Evolutionary conservation across 2,888 invertebrate species (phyloP).

Genomic region (Spatulosminthurus flaviceps): DNA sequence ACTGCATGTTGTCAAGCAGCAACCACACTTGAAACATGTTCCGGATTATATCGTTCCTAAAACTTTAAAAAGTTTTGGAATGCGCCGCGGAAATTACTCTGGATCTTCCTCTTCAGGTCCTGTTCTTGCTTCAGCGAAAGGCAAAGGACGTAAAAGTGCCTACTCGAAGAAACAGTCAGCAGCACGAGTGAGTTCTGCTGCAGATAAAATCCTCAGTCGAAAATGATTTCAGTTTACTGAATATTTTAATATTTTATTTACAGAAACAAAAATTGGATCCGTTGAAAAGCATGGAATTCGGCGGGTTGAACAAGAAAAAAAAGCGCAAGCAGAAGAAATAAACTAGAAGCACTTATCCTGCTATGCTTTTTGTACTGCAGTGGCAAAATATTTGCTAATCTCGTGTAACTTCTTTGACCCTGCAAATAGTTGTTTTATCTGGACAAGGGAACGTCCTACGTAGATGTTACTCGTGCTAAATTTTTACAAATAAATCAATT

Average conservation of each 20-base stretch:
- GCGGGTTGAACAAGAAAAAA: constrained; percentile 69
- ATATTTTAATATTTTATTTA: constrained; percentile 62
- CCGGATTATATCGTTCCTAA: constrained; percentile 91
- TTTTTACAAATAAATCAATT: too few relatives aligned
- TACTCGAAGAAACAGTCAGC: constrained; percentile 46
- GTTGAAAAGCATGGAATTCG: constrained; percentile 74
- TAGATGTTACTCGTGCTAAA: too few relatives aligned
- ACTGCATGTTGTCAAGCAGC: constrained; percentile 82
- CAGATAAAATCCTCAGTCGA: too few relatives aligned
- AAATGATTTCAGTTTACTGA: background rate
- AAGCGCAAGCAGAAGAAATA: constrained; percentile 35
- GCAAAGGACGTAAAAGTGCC: constrained; percentile 25
- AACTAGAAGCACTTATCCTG: too few relatives aligned
- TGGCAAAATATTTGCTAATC: too few relatives aligned
- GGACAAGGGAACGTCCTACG: too few relatives aligned
- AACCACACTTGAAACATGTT: constrained; percentile 86
- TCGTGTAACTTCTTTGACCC: too few relatives aligned
- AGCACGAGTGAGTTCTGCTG: constrained; percentile 35
- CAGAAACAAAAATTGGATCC: constrained; percentile 77
- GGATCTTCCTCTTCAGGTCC: constrained; percentile 9
- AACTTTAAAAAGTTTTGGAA: constrained; percentile 75
- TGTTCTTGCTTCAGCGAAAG: background rate
- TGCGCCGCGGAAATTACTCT: constrained; percentile 54
- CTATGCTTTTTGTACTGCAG: too few relatives aligned
- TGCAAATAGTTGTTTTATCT: too few relatives aligned